Conservation (phyloP, 2,888 invertebrate genomes). For the Rotaria macrura region DNA sequence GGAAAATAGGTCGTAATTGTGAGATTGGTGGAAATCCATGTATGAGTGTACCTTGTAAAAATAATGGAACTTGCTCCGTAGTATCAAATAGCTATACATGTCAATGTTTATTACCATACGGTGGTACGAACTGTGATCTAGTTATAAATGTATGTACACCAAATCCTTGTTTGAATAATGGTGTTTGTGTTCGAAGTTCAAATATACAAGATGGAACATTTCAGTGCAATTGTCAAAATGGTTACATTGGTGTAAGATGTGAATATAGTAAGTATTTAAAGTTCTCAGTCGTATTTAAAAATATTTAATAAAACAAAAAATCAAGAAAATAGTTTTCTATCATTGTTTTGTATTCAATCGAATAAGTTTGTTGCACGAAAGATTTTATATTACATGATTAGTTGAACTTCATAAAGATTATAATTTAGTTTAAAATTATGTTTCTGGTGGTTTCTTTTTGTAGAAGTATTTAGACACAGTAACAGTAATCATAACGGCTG, state of each 20-base stretch:
- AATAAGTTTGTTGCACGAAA: no score
- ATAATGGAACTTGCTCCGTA: background rate
- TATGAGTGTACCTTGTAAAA: background rate
- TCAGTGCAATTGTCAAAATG: constrained; percentile 21
- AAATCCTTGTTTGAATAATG: constrained; percentile 28
- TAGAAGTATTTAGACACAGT: no score
- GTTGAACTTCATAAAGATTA: no score
- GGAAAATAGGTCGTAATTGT: background rate
- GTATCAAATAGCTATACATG: background rate
- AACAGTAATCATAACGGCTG: no score
- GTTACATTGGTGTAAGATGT: constrained; percentile 25
- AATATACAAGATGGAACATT: constrained; percentile 14
- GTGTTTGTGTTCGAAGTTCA: constrained; percentile 25
- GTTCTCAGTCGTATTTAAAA: no score
- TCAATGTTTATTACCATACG: background rate
- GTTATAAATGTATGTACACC: constrained; percentile 30
- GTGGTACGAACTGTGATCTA: constrained; percentile 26
- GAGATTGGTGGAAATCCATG: background rate
- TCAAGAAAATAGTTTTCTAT: no score
- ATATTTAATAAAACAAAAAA: no score
- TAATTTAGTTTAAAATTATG: no score
- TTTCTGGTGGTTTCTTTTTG: no score
- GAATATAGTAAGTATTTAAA: background rate
- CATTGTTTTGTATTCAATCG: no score
- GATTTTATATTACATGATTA: no score